These are phyloP conservation scores for Spheniscus humboldti DNA, from an alignment of 2,797 vertebrate species.

Conservation along the genomic window DNA sequence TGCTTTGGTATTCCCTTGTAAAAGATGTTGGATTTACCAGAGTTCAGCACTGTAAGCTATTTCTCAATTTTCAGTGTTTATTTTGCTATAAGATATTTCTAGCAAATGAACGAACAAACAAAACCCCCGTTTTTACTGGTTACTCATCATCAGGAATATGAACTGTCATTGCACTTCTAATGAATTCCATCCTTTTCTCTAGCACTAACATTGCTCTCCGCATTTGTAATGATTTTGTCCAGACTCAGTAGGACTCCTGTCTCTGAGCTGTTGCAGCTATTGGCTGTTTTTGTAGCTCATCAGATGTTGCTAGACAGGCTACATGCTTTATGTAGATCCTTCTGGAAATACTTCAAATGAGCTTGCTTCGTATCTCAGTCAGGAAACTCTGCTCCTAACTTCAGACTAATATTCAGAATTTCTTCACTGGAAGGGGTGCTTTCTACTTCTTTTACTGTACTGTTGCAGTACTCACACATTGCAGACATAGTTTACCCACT, in stretches of 20 bases:
- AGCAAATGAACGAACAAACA: constrained; percentile 8
- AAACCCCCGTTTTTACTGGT: background rate
- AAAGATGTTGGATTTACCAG: constrained; percentile 32
- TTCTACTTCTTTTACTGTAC: background rate
- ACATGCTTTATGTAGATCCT: background rate
- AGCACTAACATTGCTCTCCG: background rate
- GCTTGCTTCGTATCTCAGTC: background rate
- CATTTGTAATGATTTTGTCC: background rate
- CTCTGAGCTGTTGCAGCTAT: constrained; percentile 2
- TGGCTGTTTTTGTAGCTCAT: background rate
- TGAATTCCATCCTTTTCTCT: constrained; percentile 36
- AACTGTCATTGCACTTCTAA: background rate
- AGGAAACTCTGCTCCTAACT: background rate
- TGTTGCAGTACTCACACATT: background rate
- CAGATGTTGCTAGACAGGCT: background rate
- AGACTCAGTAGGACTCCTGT: constrained; percentile 5
- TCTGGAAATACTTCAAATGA: constrained; percentile 1
- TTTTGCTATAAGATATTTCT: constrained; percentile 15
- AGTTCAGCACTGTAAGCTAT: constrained; percentile 15
- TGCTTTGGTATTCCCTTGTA: constrained; percentile 54
- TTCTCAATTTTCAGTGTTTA: constrained; percentile 45
- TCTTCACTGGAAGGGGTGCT: background rate
- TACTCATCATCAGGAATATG: background rate
- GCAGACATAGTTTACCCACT: background rate
- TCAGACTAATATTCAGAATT: background rate